Evolutionary conservation across 2,113 vertebrate species (phyloP).

Genomic region (Thryonomys swinderianus): DNA sequence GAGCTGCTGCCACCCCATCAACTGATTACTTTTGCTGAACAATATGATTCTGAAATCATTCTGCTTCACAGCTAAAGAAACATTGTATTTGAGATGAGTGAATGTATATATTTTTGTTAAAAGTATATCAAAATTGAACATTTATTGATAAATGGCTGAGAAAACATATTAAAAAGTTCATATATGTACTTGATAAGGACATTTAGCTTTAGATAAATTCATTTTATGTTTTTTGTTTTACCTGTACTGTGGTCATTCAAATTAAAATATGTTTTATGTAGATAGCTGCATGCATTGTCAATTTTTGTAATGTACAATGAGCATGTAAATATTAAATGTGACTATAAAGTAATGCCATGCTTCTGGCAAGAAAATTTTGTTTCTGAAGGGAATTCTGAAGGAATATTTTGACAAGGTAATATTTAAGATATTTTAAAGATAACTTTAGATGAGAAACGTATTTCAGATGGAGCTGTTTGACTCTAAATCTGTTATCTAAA

Average conservation of each 20-base stretch:
- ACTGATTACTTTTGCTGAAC: conserved; percentile 57
- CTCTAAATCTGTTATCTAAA: neutral
- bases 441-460: neutral
- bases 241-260: conserved; percentile 4
- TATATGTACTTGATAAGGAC: neutral
- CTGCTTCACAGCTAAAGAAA: conserved; percentile 36
- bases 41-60: conserved; percentile 37
- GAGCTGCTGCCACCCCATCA: conserved; percentile 34
- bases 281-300: neutral
- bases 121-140: neutral
- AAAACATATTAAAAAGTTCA: neutral
- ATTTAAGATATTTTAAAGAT: neutral
- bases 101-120: neutral
- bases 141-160: too few species aligned
- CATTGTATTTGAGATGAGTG: neutral
- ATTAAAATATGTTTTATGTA: neutral
- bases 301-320: neutral
- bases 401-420: conserved; percentile 1
- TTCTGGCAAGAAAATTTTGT: neutral
- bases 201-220: conserved; percentile 2
- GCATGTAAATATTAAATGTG: neutral
- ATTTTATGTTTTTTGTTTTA: neutral
- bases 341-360: neutral
- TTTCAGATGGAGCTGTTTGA: neutral
- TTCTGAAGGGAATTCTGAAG: neutral